Conservation (phyloP, 2,797 vertebrate genomes). For the Paramormyrops hopkinsi region DNA sequence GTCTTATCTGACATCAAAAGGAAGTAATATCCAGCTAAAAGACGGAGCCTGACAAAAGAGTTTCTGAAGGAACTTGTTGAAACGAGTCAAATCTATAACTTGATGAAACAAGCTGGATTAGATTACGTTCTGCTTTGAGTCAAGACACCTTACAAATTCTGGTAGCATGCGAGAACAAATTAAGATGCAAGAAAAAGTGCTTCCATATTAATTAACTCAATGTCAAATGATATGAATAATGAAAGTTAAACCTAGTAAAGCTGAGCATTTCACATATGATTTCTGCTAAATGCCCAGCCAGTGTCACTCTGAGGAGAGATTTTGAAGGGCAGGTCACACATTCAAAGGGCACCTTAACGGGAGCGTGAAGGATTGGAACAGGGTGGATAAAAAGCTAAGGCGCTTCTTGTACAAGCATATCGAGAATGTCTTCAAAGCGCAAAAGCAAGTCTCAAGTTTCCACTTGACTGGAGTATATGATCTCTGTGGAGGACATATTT, state of each 20-base stretch:
- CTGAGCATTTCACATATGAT: neutral
- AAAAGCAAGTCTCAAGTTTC: neutral
- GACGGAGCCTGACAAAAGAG: neutral
- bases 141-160: neutral
- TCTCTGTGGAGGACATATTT: neutral
- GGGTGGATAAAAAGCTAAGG: neutral
- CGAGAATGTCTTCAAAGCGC: neutral
- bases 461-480: neutral
- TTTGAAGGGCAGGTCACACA: neutral
- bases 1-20: neutral
- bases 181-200: neutral
- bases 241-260: neutral
- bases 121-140: neutral
- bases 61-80: neutral
- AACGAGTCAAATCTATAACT: neutral
- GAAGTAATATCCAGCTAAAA: neutral
- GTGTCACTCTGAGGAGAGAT: neutral
- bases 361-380: neutral
- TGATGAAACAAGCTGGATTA: neutral
- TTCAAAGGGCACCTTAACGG: neutral
- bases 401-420: neutral
- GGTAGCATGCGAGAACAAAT: neutral
- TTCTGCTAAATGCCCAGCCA: neutral
- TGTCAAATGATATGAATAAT: neutral
- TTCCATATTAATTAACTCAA: neutral